phyloP scores from a whole-genome alignment of 2,113 vertebrate genomes.

The Carassius gibelio region DNA sequence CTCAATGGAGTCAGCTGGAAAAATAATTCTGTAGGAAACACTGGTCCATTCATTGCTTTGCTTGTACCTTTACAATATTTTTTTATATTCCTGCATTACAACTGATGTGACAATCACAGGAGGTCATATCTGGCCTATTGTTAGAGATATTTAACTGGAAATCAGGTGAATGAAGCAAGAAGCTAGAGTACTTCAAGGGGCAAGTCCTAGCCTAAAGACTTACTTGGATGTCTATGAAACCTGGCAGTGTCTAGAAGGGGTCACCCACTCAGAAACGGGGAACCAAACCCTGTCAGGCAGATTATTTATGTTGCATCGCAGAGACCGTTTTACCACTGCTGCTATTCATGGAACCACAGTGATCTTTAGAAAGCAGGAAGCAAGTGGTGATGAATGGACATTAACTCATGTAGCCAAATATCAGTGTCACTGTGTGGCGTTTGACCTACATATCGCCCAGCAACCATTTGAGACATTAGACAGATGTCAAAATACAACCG shows the following conservation, averaged over 20 bases:
- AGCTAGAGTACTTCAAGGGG: background rate
- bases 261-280: slow-evolving; percentile 19
- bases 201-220: slow-evolving; percentile 5
- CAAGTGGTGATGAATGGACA: slow-evolving; percentile 25
- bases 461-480: background rate
- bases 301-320: slow-evolving; percentile 44
- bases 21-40: background rate
- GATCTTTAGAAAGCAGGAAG: slow-evolving; percentile 30
- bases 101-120: background rate
- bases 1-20: background rate
- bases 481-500: too few relatives aligned
- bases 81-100: background rate
- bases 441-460: background rate
- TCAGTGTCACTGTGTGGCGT: slow-evolving; percentile 16
- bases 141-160: background rate
- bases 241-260: background rate
- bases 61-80: background rate
- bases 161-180: slow-evolving; percentile 1
- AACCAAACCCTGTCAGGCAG: slow-evolving; percentile 42
- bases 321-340: slow-evolving; percentile 23
- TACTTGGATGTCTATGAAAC: slow-evolving; percentile 30
- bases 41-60: background rate
- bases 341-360: slow-evolving; percentile 43
- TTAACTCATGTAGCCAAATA: background rate
- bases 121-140: background rate